Evolutionary conservation across 2,113 vertebrate species (phyloP), one percentile per base, ranked within the genome.

Genomic region (Cichladusa arquata): DNA sequence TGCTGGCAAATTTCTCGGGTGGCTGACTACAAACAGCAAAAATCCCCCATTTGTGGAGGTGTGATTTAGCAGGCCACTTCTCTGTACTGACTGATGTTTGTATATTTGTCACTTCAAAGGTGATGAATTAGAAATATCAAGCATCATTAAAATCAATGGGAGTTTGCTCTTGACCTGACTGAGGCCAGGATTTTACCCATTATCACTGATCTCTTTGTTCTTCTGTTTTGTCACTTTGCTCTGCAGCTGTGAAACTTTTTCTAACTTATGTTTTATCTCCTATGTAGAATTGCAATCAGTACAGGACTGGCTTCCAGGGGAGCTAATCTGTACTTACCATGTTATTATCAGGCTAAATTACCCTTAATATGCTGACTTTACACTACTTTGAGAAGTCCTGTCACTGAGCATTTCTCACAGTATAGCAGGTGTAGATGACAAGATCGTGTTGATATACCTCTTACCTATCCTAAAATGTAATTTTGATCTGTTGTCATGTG

Each of bases 201-300:
- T 96, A 91, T 92, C 81, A 64, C 81, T 58, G 74, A 80, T 81
- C 45, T 90, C 74, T 91, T 84, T 85, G 84, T 92, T 96, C 92
- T 86, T 84, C 74, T 95, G 8, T 94, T 85, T 95, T 93, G 92
- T 83, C 92, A 80, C 64, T 95, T 94, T 36, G 42, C 62, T 91
- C 62, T 87, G 85, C 85, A 93, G 79, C 92, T 97, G 92, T 80
- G 87, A 94, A 97, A 85, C 90, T 97, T 96, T 70, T 73, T 33
- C 80, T 90, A 90, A 90, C 88, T 94, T 91, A 13, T 36, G 38
- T 95, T 95, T 95, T 87, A 81, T 91, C 81, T 91, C 62, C 74
- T 58, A 36, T 80, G 50, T 69, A 87, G 94, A 94, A 86, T 42
- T 91, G 87, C 93, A 96, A 95, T 94, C 93, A 85, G 60, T 29